Base-by-base conservation (phyloP, 1,140 invertebrate species). In the Euschistus heros region DNA sequence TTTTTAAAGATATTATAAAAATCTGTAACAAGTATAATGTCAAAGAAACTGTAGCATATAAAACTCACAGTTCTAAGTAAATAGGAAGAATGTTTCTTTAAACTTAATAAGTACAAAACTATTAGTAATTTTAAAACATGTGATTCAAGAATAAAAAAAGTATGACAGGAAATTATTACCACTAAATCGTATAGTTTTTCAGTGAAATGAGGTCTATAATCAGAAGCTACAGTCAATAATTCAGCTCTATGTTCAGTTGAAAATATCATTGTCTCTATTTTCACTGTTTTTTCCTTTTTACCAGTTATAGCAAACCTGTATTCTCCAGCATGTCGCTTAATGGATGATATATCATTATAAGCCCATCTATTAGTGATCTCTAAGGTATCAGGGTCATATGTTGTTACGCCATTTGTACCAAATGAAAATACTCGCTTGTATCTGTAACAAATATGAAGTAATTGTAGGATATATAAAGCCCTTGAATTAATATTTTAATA, bases 381-480 rank as follows among this genome's bases (percentile, higher is more conserved):
- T 73, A 97, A 80, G 68, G 85, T 89, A 69, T 83, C 86, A 2
- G 95, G 95, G 77, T 98, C 97, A 75, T 98, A 98, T 17, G 97
- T 99, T 47, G 95, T 94, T 67, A 99, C 92, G 33, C 94, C 94
- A 76, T 86, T 82, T 37, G 91, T 92, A 46, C 95, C 96, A 76
- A 99, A 88, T 20, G 94, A 95, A 75, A 99, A 95, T 73, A 99
- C 93, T 72, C 97, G 83, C 78, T 96, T 97, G 76, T 99, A 99
- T 75, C 91, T 94, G 70, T 62, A n/a, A n/a, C n/a, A n/a, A n/a
- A n/a, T n/a, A n/a, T n/a, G n/a, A 73, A 66, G n/a, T 66, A 50
- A 44, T 57, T 57, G 57, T 50, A 54, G 57, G 60, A 55, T 55
- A 69, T 57, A 7, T 50, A 60, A 61, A 64, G 64, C 64, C 44